These are phyloP conservation scores for Metridium senile DNA, from an alignment of 92 coral and sea anemone species.

Conservation along the genomic window DNA sequence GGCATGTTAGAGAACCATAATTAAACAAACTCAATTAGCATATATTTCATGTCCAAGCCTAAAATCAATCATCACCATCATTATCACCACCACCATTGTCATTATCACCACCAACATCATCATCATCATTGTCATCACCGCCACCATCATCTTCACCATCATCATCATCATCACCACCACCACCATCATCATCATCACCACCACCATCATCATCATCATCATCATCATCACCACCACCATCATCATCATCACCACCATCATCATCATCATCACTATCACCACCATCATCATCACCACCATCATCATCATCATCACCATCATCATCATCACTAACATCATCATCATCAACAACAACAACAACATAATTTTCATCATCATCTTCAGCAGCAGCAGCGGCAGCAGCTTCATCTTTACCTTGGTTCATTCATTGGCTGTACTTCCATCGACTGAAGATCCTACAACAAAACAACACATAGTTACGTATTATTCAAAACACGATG, in stretches of 20 bases:
- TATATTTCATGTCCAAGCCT: too few relatives aligned
- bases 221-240: background rate
- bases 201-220: background rate
- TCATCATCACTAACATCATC: background rate
- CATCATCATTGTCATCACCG: background rate
- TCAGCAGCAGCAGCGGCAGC: too few relatives aligned
- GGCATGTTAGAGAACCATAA: too few relatives aligned
- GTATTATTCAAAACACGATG: background rate
- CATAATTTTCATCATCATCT: background rate
- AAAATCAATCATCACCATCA: background rate
- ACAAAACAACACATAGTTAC: background rate
- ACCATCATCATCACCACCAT: background rate
- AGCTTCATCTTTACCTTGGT: conserved; percentile 1
- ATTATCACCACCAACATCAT: background rate
- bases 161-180: background rate
- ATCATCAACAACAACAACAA: too few relatives aligned
- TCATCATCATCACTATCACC: background rate
- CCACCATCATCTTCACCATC: background rate
- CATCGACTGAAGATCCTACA: conserved; percentile 43
- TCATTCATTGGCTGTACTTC: conserved; percentile 8
- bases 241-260: too few relatives aligned
- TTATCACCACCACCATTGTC: background rate
- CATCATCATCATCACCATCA: background rate
- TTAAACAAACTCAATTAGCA: too few relatives aligned
- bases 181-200: background rate